Conservation (phyloP, 2,113 vertebrate species). For the Paradoxurus hermaphroditus region DNA sequence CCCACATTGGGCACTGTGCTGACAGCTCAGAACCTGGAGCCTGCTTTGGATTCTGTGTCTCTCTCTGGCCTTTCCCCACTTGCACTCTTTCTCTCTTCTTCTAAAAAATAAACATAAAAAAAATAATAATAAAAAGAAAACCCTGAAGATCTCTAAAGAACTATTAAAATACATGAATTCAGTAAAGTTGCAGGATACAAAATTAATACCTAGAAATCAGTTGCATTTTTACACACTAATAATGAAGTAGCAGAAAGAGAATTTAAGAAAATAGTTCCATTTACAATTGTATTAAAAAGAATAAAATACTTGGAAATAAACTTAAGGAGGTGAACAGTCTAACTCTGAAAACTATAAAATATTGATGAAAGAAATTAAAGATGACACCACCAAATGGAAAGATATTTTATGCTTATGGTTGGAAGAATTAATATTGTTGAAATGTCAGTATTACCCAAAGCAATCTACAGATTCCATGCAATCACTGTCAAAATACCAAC, state of each 20-base stretch:
- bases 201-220: not conserved
- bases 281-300: not conserved
- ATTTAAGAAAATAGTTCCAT: not conserved
- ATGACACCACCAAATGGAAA: not conserved
- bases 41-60: too few species aligned
- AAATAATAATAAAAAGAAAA: not conserved
- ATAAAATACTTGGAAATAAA: not conserved
- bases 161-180: not conserved
- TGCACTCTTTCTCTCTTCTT: too few species aligned
- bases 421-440: not conserved
- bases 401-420: not conserved
- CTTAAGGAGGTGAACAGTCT: not conserved
- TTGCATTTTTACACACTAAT: not conserved
- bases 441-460: not conserved
- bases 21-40: too few species aligned
- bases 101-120: too few species aligned
- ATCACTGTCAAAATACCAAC: not conserved
- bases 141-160: not conserved
- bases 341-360: not conserved
- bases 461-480: not conserved
- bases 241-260: not conserved
- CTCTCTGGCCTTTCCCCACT: too few species aligned
- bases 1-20: too few species aligned
- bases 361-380: not conserved
- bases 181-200: not conserved